phyloP scores from a whole-genome alignment of 2,888 invertebrate genomes.

The Molorchus minor region DNA sequence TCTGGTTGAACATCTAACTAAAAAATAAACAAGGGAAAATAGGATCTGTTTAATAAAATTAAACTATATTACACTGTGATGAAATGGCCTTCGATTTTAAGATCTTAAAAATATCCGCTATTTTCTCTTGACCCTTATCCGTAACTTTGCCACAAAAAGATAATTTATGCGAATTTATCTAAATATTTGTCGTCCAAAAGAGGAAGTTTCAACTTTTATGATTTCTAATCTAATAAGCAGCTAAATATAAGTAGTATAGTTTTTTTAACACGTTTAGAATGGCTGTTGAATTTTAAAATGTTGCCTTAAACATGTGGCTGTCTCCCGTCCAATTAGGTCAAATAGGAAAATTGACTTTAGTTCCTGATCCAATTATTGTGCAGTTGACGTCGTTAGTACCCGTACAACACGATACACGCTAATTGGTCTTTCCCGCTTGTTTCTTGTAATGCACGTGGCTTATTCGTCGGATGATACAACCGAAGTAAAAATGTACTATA shows the following conservation, averaged over 20 bases:
- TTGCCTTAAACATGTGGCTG: not conserved
- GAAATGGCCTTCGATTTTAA: no score
- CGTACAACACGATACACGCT: not conserved
- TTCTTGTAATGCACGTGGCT: not conserved
- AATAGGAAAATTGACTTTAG: slow-evolving; percentile 31
- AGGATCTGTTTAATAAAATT: no score
- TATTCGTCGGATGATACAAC: no score
- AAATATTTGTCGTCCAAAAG: not conserved
- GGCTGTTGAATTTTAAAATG: not conserved
- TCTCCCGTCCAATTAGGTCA: slow-evolving; percentile 19
- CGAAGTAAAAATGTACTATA: no score
- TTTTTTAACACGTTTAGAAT: not conserved
- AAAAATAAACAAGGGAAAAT: no score
- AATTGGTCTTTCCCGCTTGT: not conserved
- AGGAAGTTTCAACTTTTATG: slow-evolving; percentile 9
- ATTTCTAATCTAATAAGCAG: slow-evolving; percentile 5
- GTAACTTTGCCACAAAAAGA: no score
- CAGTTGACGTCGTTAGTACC: not conserved
- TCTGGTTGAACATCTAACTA: no score
- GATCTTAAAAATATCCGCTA: no score
- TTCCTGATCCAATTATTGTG: slow-evolving; percentile 31
- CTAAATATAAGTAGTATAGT: no score
- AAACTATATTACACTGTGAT: no score
- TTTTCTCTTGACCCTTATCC: no score
- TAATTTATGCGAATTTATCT: no score